Conservation (phyloP, 2,888 invertebrate genomes). For the Anthophora plumipes region DNA sequence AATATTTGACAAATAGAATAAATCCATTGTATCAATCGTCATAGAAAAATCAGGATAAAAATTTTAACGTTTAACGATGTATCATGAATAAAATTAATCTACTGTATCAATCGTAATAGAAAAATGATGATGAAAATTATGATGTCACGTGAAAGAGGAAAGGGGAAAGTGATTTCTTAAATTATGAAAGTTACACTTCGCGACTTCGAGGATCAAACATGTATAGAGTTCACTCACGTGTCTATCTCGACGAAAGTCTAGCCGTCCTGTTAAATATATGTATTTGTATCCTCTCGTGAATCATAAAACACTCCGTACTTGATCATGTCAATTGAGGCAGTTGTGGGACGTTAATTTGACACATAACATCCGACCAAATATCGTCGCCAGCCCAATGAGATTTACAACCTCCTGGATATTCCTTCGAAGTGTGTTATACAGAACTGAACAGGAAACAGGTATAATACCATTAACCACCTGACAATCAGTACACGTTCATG, state of each 20-base stretch:
- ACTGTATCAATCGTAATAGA: too few relatives aligned
- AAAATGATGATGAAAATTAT: too few relatives aligned
- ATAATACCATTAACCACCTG: conserved; percentile 11
- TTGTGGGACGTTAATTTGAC: conserved; percentile 33
- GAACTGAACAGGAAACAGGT: conserved; percentile 22
- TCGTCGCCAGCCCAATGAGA: conserved; percentile 31
- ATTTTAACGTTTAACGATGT: too few relatives aligned
- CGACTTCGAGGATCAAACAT: too few relatives aligned
- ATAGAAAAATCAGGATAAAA: too few relatives aligned
- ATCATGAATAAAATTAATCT: too few relatives aligned
- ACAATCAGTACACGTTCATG: background rate
- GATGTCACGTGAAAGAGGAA: too few relatives aligned
- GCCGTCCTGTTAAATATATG: background rate
- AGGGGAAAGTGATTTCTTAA: background rate
- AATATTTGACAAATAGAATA: too few relatives aligned
- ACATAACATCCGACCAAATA: conserved; percentile 18
- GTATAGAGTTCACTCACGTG: too few relatives aligned
- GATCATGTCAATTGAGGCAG: conserved; percentile 1
- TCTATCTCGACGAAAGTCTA: background rate
- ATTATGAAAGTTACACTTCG: too few relatives aligned
- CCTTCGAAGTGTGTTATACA: conserved; percentile 11
- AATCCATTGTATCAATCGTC: too few relatives aligned
- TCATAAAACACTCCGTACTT: background rate
- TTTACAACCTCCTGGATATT: conserved; percentile 25
- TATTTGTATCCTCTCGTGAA: background rate